Conservation (phyloP, 2,113 vertebrate species). For the Ailuropoda melanoleuca region DNA sequence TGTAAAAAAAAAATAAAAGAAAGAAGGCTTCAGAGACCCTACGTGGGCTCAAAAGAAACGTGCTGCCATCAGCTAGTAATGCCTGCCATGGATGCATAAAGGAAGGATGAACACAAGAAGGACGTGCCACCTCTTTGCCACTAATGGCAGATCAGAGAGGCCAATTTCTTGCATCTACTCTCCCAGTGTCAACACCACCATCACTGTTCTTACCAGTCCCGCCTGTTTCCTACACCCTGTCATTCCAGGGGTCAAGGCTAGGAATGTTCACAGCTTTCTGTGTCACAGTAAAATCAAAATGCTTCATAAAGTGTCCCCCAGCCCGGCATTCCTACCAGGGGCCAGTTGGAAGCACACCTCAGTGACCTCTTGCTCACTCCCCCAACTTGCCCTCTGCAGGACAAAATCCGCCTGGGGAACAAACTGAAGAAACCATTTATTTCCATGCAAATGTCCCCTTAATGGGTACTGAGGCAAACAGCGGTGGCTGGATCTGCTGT, state of each 20-base stretch:
- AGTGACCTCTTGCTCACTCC: not conserved
- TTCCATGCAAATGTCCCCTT: constrained; percentile 48
- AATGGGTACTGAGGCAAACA: constrained; percentile 32
- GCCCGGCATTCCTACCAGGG: not conserved
- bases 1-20: no score
- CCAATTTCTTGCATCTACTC: not conserved
- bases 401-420: not conserved
- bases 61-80: not conserved
- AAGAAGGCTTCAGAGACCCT: not conserved
- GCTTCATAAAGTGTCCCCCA: not conserved
- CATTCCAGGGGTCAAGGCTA: not conserved
- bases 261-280: not conserved
- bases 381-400: not conserved
- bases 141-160: not conserved
- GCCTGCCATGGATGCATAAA: not conserved
- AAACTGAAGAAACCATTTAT: constrained; percentile 24
- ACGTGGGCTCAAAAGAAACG: not conserved
- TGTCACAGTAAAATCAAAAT: not conserved
- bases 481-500: constrained; percentile 63
- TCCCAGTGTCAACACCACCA: not conserved
- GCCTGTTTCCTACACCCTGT: not conserved
- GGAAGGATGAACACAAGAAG: not conserved
- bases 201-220: not conserved
- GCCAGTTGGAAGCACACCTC: not conserved
- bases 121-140: not conserved